Percentiles rank a stretch among this genome's conserved stretches.
These are phyloP conservation scores for Varanus komodoensis DNA, from an alignment of 2,113 vertebrate genomes.

Conservation along the genomic window DNA sequence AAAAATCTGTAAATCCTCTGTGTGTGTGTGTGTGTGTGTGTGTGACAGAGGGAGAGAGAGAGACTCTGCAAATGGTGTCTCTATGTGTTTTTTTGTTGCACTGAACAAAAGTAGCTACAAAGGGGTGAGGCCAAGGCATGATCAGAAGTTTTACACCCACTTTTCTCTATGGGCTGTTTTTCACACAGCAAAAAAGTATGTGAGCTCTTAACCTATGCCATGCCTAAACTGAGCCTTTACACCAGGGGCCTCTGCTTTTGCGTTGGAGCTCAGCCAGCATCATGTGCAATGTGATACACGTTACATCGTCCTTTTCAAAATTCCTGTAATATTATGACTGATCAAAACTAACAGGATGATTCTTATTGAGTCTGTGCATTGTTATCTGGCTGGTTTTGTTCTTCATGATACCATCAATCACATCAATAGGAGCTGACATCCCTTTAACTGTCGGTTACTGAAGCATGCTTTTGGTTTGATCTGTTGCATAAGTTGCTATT, in stretches of 20 bases:
- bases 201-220: background rate
- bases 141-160: background rate
- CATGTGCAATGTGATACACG: background rate
- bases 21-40: no score
- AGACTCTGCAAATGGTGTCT: no score
- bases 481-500: background rate
- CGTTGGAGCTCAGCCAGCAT: background rate
- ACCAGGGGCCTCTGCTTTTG: no score
- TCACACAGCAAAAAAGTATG: background rate
- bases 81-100: no score
- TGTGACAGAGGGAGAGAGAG: no score
- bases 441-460: background rate
- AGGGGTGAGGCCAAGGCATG: background rate
- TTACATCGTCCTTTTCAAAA: background rate
- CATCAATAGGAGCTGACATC: background rate
- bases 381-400: slow-evolving; percentile 13
- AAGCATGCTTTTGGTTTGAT: background rate
- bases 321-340: background rate
- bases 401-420: slow-evolving; percentile 5
- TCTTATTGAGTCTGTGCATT: background rate
- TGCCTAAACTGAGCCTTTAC: background rate
- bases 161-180: background rate
- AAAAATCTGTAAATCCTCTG: no score
- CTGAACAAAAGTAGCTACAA: background rate
- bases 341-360: background rate